These are phyloP conservation scores for Corythucha ciliata DNA, from an alignment of 2,888 invertebrate species.

Conservation along the genomic window DNA sequence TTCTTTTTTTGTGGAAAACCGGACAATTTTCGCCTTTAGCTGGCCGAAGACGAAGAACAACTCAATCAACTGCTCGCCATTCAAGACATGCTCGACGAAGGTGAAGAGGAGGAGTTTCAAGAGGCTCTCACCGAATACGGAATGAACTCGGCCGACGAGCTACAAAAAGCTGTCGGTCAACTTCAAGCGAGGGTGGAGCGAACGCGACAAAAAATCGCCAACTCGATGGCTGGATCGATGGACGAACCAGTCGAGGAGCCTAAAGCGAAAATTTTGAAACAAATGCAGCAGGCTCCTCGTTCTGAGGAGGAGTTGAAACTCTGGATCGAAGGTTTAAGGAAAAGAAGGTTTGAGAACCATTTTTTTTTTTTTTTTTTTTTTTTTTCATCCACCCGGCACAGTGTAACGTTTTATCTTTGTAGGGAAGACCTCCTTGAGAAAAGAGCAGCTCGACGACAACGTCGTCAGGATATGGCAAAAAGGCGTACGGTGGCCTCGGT, in stretches of 20 bases:
- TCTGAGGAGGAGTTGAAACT: constrained; percentile 47
- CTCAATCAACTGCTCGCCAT: constrained; percentile 64
- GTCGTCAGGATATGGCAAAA: constrained; percentile 78
- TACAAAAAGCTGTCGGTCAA: constrained; percentile 63
- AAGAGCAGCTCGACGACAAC: constrained; percentile 63
- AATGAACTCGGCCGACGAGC: constrained; percentile 63
- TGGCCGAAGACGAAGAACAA: constrained; percentile 82
- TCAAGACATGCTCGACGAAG: constrained; percentile 66
- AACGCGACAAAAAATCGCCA: constrained; percentile 65
- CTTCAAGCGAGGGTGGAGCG: constrained; percentile 65
- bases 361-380: constrained; percentile 1
- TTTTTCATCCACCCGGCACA: neutral
- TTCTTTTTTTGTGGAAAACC: no score
- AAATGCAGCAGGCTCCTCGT: constrained; percentile 40
- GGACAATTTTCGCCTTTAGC: constrained; percentile 43
- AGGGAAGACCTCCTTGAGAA: constrained; percentile 63
- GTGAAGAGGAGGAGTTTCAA: constrained; percentile 62
- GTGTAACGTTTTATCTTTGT: constrained; percentile 36
- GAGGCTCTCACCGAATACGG: constrained; percentile 65
- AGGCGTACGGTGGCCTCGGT: constrained; percentile 86
- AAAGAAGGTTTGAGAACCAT: constrained; percentile 56
- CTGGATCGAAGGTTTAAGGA: constrained; percentile 49
- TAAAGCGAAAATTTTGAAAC: constrained; percentile 44
- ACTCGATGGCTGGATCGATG: constrained; percentile 52
- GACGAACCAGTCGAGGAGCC: constrained; percentile 50